Conservation (phyloP, 2,113 vertebrate species). For the Spea multiplicata region DNA sequence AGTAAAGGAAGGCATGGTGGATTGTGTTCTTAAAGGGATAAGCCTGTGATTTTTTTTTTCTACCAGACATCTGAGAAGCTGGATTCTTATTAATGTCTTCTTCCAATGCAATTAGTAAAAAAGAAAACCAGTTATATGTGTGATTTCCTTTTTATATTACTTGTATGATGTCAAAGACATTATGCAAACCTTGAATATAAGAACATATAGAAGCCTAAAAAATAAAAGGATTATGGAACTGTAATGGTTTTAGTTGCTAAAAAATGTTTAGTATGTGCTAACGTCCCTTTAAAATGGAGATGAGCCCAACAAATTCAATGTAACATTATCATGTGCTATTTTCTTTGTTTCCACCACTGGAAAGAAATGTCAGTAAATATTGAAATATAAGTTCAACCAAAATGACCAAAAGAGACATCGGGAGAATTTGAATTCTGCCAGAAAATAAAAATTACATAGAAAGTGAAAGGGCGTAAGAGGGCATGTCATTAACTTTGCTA, state of each 20-base stretch:
- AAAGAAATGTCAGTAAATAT: conserved; percentile 34
- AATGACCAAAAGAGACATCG: conserved; percentile 26
- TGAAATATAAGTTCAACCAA: conserved; percentile 6
- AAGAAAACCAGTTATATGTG: no score
- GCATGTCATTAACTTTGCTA: conserved; percentile 42
- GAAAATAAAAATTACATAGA: conserved; percentile 32
- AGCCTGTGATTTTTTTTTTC: no score
- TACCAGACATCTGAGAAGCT: no score
- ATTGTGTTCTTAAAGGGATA: no score
- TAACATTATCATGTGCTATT: conserved; percentile 1
- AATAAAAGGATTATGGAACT: not conserved
- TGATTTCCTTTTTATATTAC: no score
- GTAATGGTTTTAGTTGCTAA: not conserved
- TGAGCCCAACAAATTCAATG: not conserved
- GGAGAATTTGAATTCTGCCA: conserved; percentile 20
- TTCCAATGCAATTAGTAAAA: no score
- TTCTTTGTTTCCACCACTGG: not conserved
- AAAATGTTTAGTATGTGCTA: not conserved
- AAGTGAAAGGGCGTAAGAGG: conserved; percentile 38
- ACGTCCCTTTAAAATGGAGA: not conserved
- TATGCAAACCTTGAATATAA: no score
- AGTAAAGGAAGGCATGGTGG: no score
- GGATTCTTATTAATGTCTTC: no score
- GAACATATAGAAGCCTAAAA: no score
- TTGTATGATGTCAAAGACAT: no score